Evolutionary conservation across 35 echinoderm and acorn worm species (phyloP).

Genomic region (Lytechinus pictus): DNA sequence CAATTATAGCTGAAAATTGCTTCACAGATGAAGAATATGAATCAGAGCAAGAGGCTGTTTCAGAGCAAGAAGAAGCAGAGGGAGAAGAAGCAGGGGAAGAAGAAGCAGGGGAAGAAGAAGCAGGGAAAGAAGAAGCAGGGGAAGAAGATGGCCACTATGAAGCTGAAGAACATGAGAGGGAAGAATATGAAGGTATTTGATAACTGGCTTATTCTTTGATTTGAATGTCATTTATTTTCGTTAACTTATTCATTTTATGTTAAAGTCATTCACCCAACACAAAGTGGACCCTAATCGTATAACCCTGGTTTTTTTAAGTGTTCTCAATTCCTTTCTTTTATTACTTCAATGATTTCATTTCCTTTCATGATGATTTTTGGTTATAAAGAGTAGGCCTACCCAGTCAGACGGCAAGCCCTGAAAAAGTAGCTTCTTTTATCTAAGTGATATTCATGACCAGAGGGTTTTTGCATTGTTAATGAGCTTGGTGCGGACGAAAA

Average conservation of each 20-base stretch:
- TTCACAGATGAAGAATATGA: slow-evolving; percentile 8
- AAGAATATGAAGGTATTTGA: background rate
- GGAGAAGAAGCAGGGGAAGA: slow-evolving; percentile 22
- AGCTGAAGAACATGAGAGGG: slow-evolving; percentile 26
- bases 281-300: too few relatives aligned
- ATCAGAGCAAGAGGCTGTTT: slow-evolving; percentile 7
- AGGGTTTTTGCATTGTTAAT: too few relatives aligned
- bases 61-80: background rate
- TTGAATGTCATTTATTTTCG: background rate
- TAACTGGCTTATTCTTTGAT: background rate
- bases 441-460: too few relatives aligned
- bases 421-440: too few relatives aligned
- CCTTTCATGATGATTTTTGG: too few relatives aligned
- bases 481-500: too few relatives aligned
- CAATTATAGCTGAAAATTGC: background rate
- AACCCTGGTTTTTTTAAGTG: too few relatives aligned
- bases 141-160: slow-evolving; percentile 29
- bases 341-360: too few relatives aligned
- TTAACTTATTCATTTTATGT: background rate
- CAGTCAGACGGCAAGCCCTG: too few relatives aligned
- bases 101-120: slow-evolving; percentile 17
- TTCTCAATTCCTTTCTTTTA: too few relatives aligned
- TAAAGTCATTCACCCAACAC: too few relatives aligned
- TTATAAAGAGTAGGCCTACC: too few relatives aligned
- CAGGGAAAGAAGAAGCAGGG: background rate